A percentile compares a stretch with the other conserved stretches of the same genome.
Evolutionary conservation across 2,888 invertebrate genomes (phyloP).

Genomic region (Oscheius sp.): DNA sequence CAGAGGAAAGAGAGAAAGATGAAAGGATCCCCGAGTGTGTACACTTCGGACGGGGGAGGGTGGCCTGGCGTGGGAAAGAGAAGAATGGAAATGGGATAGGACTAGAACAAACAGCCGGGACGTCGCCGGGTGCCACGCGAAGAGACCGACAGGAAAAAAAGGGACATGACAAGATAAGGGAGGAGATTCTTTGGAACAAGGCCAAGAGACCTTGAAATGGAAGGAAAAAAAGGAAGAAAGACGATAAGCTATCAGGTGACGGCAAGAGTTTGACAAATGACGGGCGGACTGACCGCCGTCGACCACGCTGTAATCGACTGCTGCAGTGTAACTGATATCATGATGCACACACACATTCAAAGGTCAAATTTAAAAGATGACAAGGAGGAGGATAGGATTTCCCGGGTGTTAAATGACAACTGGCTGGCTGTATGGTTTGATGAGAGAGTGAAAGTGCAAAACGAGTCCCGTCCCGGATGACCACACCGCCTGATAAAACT

Average conservation of each 20-base stretch:
- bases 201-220: slow-evolving; percentile 2
- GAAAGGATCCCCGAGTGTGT: slow-evolving; percentile 13
- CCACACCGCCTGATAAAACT: not conserved
- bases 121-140: slow-evolving; percentile 16
- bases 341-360: slow-evolving; percentile 24
- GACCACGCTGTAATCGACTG: slow-evolving; percentile 2
- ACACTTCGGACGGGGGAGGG: slow-evolving; percentile 1
- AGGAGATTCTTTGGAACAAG: not conserved
- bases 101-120: slow-evolving; percentile 26
- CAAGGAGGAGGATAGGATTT: not conserved
- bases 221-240: not conserved
- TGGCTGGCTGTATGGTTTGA: not conserved
- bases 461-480: slow-evolving; percentile 20
- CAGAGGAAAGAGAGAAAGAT: not conserved
- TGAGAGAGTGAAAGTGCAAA: slow-evolving; percentile 20
- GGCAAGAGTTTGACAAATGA: not conserved
- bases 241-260: not conserved
- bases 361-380: slow-evolving; percentile 5
- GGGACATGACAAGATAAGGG: not conserved
- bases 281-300: not conserved
- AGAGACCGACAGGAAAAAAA: not conserved
- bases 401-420: slow-evolving; percentile 23
- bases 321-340: slow-evolving; percentile 32
- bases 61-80: slow-evolving; percentile 29
- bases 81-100: slow-evolving; percentile 31